phyloP scores from a whole-genome alignment of 2,797 vertebrate genomes.

The Hippocampus kuda region DNA sequence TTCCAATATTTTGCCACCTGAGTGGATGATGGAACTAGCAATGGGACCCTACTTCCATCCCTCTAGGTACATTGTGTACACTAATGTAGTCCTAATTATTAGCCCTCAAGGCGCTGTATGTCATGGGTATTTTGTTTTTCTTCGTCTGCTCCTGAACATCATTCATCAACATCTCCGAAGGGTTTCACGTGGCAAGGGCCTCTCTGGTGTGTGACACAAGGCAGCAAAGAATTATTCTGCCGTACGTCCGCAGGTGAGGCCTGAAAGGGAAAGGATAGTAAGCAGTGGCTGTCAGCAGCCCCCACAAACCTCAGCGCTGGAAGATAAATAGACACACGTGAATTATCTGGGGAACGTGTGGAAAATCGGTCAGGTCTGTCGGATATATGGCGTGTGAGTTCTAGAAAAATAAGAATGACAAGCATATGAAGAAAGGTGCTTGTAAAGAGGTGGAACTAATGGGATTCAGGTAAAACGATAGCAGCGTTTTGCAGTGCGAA shows the following conservation, averaged over 20 bases:
- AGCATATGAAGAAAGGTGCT: conserved; percentile 18
- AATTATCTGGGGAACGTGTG: conserved; percentile 24
- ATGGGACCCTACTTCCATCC: neutral
- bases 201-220: conserved; percentile 10
- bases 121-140: neutral
- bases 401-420: conserved; percentile 19
- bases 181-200: conserved; percentile 17
- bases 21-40: neutral
- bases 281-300: conserved; percentile 15
- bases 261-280: conserved; percentile 14
- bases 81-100: neutral
- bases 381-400: conserved; percentile 14
- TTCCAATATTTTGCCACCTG: neutral
- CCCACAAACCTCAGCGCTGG: conserved; percentile 17
- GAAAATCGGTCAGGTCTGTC: conserved; percentile 17
- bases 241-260: conserved; percentile 16
- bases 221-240: conserved; percentile 6
- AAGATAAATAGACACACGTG: conserved; percentile 32
- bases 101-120: neutral
- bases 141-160: neutral
- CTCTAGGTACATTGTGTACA: neutral
- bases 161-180: neutral
- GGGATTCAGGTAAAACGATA: conserved; percentile 35
- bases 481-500: conserved; percentile 21
- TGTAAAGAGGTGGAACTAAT: conserved; percentile 27